Evolutionary conservation across 2,888 invertebrate species (phyloP).

Genomic region (Electrophaes corylata): DNA sequence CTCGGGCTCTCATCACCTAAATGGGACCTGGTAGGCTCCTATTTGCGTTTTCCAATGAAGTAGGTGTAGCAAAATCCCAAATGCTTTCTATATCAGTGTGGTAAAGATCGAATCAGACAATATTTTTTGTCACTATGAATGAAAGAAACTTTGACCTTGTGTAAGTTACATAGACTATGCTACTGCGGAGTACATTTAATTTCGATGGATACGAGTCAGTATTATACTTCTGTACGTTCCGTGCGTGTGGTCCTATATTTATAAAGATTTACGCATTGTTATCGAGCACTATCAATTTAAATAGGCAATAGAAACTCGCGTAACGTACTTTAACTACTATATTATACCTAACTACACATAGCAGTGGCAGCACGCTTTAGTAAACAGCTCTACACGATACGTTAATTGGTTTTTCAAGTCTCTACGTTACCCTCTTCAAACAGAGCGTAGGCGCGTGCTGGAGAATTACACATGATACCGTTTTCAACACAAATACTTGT

Average conservation of each 20-base stretch:
- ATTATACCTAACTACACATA: neutral
- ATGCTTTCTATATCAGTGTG: too few relatives aligned
- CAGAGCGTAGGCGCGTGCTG: slow-evolving; percentile 26
- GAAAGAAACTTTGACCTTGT: too few relatives aligned
- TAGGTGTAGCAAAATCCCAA: too few relatives aligned
- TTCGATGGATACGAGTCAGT: neutral
- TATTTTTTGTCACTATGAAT: slow-evolving; percentile 16
- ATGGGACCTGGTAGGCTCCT: too few relatives aligned
- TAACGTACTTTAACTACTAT: slow-evolving; percentile 22
- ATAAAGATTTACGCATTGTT: slow-evolving; percentile 36
- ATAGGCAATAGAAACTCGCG: slow-evolving; percentile 38
- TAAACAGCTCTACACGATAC: slow-evolving; percentile 22
- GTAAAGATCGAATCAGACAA: too few relatives aligned
- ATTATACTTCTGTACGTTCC: slow-evolving; percentile 1
- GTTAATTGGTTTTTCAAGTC: slow-evolving; percentile 23
- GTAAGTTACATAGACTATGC: slow-evolving; percentile 30
- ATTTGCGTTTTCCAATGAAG: too few relatives aligned
- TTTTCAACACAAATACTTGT: slow-evolving; percentile 24
- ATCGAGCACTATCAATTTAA: slow-evolving; percentile 36
- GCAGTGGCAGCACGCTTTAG: slow-evolving; percentile 26
- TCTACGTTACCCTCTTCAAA: slow-evolving; percentile 36
- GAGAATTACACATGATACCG: slow-evolving; percentile 31
- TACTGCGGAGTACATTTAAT: slow-evolving; percentile 7
- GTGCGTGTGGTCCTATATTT: slow-evolving; percentile 43
- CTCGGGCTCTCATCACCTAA: neutral